Conservation (phyloP, 2,113 vertebrate genomes). For the Rana temporaria region DNA sequence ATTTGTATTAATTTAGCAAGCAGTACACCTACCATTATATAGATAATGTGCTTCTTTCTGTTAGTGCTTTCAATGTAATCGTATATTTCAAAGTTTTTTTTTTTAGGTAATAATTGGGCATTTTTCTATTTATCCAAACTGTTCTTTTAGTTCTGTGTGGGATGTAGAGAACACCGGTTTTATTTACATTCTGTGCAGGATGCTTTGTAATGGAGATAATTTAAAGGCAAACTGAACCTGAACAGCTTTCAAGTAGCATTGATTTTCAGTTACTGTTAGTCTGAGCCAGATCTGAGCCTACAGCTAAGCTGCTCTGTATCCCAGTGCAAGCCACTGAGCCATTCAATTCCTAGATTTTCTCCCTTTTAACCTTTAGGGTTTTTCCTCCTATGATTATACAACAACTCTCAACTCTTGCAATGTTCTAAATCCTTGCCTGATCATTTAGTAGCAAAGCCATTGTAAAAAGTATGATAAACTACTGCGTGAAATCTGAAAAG, state of each 20-base stretch:
- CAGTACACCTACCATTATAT: not conserved
- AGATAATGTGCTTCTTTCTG: not conserved
- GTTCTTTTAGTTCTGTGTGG: not conserved
- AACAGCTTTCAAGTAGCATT: conserved; percentile 43
- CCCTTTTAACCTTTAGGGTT: conserved; percentile 42
- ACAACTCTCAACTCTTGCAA: conserved; percentile 42
- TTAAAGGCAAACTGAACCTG: conserved; percentile 26
- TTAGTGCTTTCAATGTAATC: too few species aligned
- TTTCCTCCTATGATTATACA: conserved; percentile 42
- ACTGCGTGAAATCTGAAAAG: conserved; percentile 19
- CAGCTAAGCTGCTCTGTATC: conserved; percentile 31
- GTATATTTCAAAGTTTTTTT: too few species aligned
- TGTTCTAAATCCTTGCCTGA: conserved; percentile 39
- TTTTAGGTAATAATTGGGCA: too few species aligned
- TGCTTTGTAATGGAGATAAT: conserved; percentile 5
- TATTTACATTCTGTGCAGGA: not conserved
- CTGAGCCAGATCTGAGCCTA: conserved; percentile 50
- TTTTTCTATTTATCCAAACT: not conserved
- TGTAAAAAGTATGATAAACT: conserved; percentile 33
- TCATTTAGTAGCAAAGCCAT: conserved; percentile 45
- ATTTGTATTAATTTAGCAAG: too few species aligned
- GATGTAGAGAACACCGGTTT: not conserved
- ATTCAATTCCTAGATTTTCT: conserved; percentile 50
- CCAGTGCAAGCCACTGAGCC: conserved; percentile 42
- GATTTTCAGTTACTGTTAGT: conserved; percentile 48